Evolutionary conservation across 2,797 vertebrate genomes (phyloP).

Genomic region (Propithecus perrieri): DNA sequence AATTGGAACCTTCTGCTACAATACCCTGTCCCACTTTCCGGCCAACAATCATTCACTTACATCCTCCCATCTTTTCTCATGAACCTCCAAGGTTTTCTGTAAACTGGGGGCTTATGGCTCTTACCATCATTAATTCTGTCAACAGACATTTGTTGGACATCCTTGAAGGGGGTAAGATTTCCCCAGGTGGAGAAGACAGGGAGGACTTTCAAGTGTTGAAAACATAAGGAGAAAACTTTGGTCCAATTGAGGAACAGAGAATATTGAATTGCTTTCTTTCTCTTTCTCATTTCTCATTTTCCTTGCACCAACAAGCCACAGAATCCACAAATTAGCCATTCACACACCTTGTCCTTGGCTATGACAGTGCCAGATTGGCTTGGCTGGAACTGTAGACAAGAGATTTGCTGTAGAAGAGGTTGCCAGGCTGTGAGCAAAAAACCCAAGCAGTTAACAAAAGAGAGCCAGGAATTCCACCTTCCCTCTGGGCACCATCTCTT

Average conservation of each 20-base stretch:
- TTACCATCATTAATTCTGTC: not conserved
- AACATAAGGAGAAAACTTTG: not conserved
- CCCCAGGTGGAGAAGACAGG: not conserved
- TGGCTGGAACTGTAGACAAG: not conserved
- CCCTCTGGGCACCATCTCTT: not conserved
- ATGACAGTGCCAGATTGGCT: not conserved
- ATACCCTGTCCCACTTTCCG: not conserved
- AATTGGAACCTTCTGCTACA: not conserved
- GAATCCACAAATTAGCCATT: not conserved
- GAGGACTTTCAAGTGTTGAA: not conserved
- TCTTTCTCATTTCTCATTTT: not conserved
- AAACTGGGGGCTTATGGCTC: not conserved
- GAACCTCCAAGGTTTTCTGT: not conserved
- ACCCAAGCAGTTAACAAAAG: accelerated
- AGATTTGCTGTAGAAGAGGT: not conserved
- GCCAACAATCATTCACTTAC: not conserved
- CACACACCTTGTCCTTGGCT: not conserved
- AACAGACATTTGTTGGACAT: not conserved
- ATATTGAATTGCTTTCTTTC: not conserved
- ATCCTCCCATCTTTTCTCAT: not conserved
- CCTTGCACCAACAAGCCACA: not conserved
- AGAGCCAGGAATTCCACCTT: not conserved
- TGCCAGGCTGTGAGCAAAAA: not conserved
- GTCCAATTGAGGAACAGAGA: not conserved
- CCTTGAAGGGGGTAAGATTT: not conserved